These are phyloP conservation scores for Nesoenas mayeri DNA, from an alignment of 2,113 vertebrate species.

Conservation along the genomic window DNA sequence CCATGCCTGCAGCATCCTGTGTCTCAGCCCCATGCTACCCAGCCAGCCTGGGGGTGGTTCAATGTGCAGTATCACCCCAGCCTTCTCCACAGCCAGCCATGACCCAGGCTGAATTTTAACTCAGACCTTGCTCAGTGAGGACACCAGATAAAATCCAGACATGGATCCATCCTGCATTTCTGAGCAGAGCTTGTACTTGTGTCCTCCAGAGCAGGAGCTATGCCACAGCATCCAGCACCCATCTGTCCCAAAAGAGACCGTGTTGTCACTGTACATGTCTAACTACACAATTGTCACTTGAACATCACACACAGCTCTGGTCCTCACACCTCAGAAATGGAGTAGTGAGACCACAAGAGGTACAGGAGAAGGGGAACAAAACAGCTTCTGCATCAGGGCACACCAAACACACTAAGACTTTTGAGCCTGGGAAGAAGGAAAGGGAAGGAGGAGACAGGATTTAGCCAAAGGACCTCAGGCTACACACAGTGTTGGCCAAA, in stretches of 20 bases:
- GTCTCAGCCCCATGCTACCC: fast-evolving
- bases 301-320: not conserved
- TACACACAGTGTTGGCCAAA: not conserved
- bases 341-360: not conserved
- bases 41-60: not conserved
- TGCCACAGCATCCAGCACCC: not conserved
- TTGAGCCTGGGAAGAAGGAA: not conserved
- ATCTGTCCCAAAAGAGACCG: not conserved
- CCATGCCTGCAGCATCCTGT: not conserved
- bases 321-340: not conserved
- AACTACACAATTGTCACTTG: not conserved
- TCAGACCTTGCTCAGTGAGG: not conserved
- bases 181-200: not conserved
- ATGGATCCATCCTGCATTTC: not conserved
- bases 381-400: not conserved
- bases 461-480: not conserved
- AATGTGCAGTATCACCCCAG: not conserved
- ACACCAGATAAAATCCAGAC: not conserved
- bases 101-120: not conserved
- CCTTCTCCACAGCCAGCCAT: not conserved
- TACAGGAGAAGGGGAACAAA: not conserved
- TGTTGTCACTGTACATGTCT: fast-evolving
- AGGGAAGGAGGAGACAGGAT: not conserved
- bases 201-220: not conserved
- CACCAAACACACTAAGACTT: not conserved